Base-by-base conservation (phyloP, 2,797 vertebrate species). In the Furcifer pardalis region DNA sequence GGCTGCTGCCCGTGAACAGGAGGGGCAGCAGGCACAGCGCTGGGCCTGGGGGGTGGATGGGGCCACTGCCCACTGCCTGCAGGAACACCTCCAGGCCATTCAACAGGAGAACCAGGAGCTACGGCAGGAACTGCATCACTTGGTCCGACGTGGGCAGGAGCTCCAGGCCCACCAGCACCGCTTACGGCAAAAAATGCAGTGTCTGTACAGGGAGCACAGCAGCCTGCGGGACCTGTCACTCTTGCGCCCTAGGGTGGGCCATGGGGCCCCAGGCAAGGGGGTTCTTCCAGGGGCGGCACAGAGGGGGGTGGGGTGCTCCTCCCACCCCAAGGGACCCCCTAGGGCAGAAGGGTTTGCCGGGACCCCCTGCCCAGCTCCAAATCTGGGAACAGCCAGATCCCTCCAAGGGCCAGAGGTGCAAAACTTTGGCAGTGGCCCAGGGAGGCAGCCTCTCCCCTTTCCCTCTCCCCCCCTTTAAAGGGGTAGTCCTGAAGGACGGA, bases 161-260 rank as follows among this genome's bases (percentile, higher is more conserved):
- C 87, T 95, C 59, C 81, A 83, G 30, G 81, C 42, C 32, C 89
- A 89, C 76, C 90, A 89, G 75, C 77, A 35, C 0, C 32, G 23
- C 21, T 85, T 97, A 42, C 75, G 92, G 89, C 88, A 82, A 1
- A 83, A 91, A 77, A 86, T 82, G 68, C 90, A 82, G 72, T 81
- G 89, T 60, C 81, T 96, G 56, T 87, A 92, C 74, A 85, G 84
- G 85, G 93, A 96, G 83, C 93, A 78, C 13, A 89, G 92, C 82
- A 92, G 75, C n/a, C 52, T 88, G 72, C 82, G 89, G 7, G 83
- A 89, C 65, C 79, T 94, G 46, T 87, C 83, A 62, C 86, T 13
- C 32, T 84, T 77, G 44, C 87, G 78, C 85, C 85, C 19, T 40
- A 76, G 19, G 77, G 10, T 27, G 77, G 68, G 35, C 1, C 42